Percentiles rank a stretch among this genome's conserved stretches.
phyloP scores from a whole-genome alignment of 2,797 vertebrate species.

The Amblyraja radiata region DNA sequence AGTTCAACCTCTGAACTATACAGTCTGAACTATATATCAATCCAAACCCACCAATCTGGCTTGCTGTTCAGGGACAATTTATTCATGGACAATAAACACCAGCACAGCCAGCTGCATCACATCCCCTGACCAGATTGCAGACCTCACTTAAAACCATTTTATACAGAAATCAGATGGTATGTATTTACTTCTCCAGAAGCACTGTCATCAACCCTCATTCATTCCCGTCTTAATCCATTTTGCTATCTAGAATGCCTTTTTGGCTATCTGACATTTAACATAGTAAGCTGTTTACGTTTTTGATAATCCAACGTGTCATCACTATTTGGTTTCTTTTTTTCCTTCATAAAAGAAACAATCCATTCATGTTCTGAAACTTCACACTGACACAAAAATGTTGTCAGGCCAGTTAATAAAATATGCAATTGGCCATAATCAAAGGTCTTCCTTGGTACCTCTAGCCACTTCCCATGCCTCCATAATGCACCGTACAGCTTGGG shows the following conservation, averaged over 20 bases:
- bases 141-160: background rate
- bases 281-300: background rate
- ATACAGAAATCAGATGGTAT: background rate
- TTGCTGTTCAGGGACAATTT: too few relatives aligned
- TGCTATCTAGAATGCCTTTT: background rate
- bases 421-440: background rate
- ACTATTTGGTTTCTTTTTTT: background rate
- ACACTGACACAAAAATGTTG: background rate
- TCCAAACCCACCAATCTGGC: too few relatives aligned
- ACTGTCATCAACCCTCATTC: background rate
- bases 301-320: background rate
- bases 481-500: too few relatives aligned
- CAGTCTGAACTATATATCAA: too few relatives aligned
- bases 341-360: background rate
- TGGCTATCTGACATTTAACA: background rate
- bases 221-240: background rate
- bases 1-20: too few relatives aligned
- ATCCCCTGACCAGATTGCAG: background rate
- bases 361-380: background rate
- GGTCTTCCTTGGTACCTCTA: background rate
- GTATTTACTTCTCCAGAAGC: background rate
- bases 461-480: background rate
- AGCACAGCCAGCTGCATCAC: too few relatives aligned
- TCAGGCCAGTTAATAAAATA: background rate
- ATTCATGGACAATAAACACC: too few relatives aligned